phyloP scores from a whole-genome alignment of 2,113 vertebrate genomes.

The Cyprinodon variegatus region DNA sequence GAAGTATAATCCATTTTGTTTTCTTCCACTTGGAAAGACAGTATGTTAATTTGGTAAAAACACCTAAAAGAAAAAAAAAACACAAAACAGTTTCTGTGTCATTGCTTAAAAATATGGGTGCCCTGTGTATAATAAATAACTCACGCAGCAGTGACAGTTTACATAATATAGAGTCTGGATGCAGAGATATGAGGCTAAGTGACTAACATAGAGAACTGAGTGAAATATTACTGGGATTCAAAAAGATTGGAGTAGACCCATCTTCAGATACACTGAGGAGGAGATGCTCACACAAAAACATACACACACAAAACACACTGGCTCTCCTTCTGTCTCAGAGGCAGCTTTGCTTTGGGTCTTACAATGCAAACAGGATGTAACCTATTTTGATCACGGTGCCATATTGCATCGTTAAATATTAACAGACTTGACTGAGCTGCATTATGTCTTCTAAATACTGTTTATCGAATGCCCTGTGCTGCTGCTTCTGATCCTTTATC shows the following conservation, averaged over 20 bases:
- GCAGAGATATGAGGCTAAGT: conserved; percentile 53
- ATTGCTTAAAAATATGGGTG: conserved; percentile 39
- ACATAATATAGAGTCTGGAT: conserved; percentile 58
- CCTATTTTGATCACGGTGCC: conserved; percentile 80
- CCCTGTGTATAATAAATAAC: conserved; percentile 54
- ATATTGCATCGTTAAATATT: conserved; percentile 86
- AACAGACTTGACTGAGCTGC: conserved; percentile 65
- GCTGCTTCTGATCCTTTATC: conserved; percentile 23
- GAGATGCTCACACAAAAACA: conserved; percentile 27
- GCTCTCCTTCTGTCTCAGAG: conserved; percentile 48
- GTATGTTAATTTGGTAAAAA: conserved; percentile 61
- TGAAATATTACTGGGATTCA: conserved; percentile 61
- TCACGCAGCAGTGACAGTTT: conserved; percentile 51
- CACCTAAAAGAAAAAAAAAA: conserved; percentile 14
- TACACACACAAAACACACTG: conserved; percentile 13
- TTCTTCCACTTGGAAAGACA: conserved; percentile 35
- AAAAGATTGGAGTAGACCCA: conserved; percentile 61
- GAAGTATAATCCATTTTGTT: conserved; percentile 39
- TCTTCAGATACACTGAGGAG: conserved; percentile 51
- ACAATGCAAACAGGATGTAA: conserved; percentile 79
- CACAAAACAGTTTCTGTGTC: conserved; percentile 17
- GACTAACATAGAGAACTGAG: conserved; percentile 55
- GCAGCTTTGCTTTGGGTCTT: conserved; percentile 65
- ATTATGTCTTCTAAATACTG: conserved; percentile 73
- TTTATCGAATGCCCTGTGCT: conserved; percentile 57